A percentile compares a stretch with the other conserved stretches of the same genome.
Evolutionary conservation across 2,113 vertebrate species (phyloP).

Genomic region (Danio rerio): GRCz12tu NC_133190.1:8858001-8858500

Average conservation of each 20-base stretch:
- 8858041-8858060: background rate
- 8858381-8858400: too few relatives aligned
- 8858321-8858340: constrained; percentile 15
- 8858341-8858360: background rate
- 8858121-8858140: constrained; percentile 18
- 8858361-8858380: constrained; percentile 10
- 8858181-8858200: background rate
- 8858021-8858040: constrained; percentile 40
- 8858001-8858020: constrained; percentile 32
- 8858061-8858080: background rate
- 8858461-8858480: too few relatives aligned
- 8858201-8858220: background rate
- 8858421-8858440: background rate
- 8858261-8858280: constrained; percentile 37
- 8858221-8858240: background rate
- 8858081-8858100: background rate
- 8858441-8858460: too few relatives aligned
- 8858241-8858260: constrained; percentile 49
- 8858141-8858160: background rate
- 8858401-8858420: background rate
- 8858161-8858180: background rate
- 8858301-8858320: constrained; percentile 36
- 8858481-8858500: too few relatives aligned
- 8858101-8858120: background rate
- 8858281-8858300: constrained; percentile 30